Conservation (phyloP, 2,797 vertebrate species). For the Anniella stebbinsi region DNA sequence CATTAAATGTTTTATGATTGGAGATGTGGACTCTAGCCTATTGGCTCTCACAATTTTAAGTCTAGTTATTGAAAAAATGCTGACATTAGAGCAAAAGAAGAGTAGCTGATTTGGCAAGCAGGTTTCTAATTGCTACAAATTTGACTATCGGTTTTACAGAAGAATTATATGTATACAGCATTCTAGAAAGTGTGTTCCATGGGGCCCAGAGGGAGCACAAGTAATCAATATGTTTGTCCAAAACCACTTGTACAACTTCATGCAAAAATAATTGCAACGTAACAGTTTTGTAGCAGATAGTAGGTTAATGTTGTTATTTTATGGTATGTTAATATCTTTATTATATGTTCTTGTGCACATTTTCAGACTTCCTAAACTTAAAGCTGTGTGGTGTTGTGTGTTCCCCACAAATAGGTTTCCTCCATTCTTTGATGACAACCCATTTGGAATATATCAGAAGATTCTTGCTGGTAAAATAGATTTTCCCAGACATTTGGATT, state of each 20-base stretch:
- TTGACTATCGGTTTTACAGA: too few relatives aligned
- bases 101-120: not conserved
- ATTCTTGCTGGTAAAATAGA: constrained; percentile 95
- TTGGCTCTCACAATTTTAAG: not conserved
- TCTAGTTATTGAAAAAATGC: not conserved
- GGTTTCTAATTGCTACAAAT: not conserved
- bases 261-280: constrained; percentile 8
- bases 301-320: not conserved
- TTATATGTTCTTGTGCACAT: not conserved
- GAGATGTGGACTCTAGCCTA: not conserved
- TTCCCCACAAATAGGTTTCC: constrained; percentile 84
- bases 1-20: not conserved
- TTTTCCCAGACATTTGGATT: constrained; percentile 95
- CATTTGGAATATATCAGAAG: constrained; percentile 97
- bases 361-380: not conserved
- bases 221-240: not conserved
- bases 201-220: not conserved
- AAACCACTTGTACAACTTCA: not conserved
- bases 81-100: not conserved
- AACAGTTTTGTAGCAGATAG: not conserved
- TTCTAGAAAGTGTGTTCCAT: too few relatives aligned
- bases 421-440: constrained; percentile 97
- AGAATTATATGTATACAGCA: too few relatives aligned
- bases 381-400: constrained; percentile 28
- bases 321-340: not conserved